phyloP scores from a whole-genome alignment of 2,888 invertebrate species.

The Aporophyla nigra region DNA sequence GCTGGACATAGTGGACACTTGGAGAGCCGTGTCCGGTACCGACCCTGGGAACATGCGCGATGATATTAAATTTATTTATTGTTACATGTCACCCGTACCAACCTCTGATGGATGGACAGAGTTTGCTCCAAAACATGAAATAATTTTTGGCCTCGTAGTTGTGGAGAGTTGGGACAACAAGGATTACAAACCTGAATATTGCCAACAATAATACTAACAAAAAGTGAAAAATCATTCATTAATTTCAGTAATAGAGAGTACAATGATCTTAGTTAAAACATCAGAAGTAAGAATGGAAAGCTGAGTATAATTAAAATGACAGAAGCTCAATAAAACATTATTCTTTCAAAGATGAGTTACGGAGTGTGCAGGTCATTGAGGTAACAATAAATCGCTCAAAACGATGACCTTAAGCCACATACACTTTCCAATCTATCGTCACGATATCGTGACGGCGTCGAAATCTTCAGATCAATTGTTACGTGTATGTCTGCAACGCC shows the following conservation, averaged over 20 bases:
- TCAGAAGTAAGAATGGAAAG: background rate
- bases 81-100: conserved; percentile 63
- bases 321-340: conserved; percentile 13
- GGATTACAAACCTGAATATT: background rate
- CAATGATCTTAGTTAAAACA: background rate
- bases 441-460: conserved; percentile 57
- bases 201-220: background rate
- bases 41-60: conserved; percentile 75
- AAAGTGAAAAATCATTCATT: background rate
- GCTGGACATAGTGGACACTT: conserved; percentile 77
- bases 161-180: conserved; percentile 15
- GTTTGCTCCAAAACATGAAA: conserved; percentile 55
- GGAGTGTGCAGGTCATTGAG: conserved; percentile 42
- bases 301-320: background rate
- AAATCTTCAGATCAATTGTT: conserved; percentile 59
- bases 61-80: conserved; percentile 79
- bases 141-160: conserved; percentile 39
- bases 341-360: conserved; percentile 30
- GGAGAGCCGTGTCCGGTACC: conserved; percentile 81
- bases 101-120: conserved; percentile 55
- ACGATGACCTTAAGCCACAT: conserved; percentile 50
- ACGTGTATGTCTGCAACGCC: conserved; percentile 54
- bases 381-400: conserved; percentile 56
- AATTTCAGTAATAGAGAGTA: background rate
- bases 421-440: conserved; percentile 61